Percentiles rank a stretch among this genome's conserved stretches.
Evolutionary conservation across 2,113 vertebrate genomes (phyloP).

Genomic region (Atrichornis clamosus): DNA sequence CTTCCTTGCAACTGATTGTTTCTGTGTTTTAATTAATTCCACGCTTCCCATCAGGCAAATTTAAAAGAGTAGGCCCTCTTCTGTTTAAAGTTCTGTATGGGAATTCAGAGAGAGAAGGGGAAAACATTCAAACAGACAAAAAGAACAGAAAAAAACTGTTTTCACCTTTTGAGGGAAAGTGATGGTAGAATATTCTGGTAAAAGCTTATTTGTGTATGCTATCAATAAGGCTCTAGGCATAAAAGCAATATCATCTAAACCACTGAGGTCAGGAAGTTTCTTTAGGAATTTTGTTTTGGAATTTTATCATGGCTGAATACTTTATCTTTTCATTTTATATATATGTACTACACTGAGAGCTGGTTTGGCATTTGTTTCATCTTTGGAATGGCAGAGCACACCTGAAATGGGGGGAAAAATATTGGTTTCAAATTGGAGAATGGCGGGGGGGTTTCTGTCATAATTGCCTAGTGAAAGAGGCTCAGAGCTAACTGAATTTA

Average conservation of each 20-base stretch:
- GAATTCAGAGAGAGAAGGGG: not conserved
- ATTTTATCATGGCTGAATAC: not conserved
- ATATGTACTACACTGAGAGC: not conserved
- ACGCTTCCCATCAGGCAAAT: not conserved
- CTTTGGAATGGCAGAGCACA: not conserved
- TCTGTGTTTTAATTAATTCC: not conserved
- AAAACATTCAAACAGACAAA: not conserved
- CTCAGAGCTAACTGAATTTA: not conserved
- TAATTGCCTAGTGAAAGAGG: not conserved
- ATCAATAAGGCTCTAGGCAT: not conserved
- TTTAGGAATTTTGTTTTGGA: not conserved
- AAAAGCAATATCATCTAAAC: not conserved
- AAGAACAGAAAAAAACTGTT: not conserved
- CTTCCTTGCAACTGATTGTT: not conserved
- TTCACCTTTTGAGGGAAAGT: not conserved
- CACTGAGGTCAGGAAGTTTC: not conserved
- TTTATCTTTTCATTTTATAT: not conserved
- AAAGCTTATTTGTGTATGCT: not conserved
- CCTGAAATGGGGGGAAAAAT: not conserved
- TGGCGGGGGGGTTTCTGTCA: accelerated
- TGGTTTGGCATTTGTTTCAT: not conserved
- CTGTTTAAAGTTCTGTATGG: not conserved
- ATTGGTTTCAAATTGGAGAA: not conserved
- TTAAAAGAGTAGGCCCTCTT: not conserved
- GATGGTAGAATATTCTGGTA: not conserved